Evolutionary conservation across 1,140 invertebrate genomes (phyloP), one percentile per base, ranked within the genome.

Genomic region (Scaptodrosophila lebanonensis): DNA sequence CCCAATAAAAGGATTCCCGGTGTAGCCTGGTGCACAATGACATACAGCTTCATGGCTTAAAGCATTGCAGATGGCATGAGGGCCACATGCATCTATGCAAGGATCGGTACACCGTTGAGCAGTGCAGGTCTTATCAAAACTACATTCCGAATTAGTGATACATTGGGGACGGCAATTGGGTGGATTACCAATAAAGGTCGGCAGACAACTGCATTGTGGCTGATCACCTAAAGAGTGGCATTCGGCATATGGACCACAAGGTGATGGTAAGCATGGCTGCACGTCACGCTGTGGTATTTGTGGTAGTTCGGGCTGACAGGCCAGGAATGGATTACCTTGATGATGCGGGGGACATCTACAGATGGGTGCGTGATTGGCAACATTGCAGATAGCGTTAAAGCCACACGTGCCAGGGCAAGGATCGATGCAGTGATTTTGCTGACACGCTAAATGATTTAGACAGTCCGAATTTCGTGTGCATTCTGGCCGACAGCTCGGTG

Each of bases 391-490:
- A 1, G 94, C 94, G 73, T 91, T 92, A 82, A 94, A 92, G 65
- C 92, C 92, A 75, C 92, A 93, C 2, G 91, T 91, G 20, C 92
- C 92, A 20, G 88, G 89, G 72, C 93, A 94, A 38, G 93, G 92
- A 86, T 93, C 91, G 32, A 88, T 87, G 83, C 93, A 93, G 85
- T 91, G 92, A 71, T 92, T 89, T 56, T 93, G 92, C 61, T 93
- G 92, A 66, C 95, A 96, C 9, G 94, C 93, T 42, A 93, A 75
- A 70, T 93, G 91, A 33, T 93, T 91, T 0, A 93, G 88, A 83
- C 95, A 96, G 75, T 95, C 94, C 35, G 93, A 92, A 76, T 94
- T 95, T 47, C 93, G 93, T 2, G 91, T 90, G 86, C 94, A 95
- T 86, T 95, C 94, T 3, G 94, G 93, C 72, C 93, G 88, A 85